phyloP scores from a whole-genome alignment of 1,140 invertebrate genomes.

The Drosophila triauraria region DNA sequence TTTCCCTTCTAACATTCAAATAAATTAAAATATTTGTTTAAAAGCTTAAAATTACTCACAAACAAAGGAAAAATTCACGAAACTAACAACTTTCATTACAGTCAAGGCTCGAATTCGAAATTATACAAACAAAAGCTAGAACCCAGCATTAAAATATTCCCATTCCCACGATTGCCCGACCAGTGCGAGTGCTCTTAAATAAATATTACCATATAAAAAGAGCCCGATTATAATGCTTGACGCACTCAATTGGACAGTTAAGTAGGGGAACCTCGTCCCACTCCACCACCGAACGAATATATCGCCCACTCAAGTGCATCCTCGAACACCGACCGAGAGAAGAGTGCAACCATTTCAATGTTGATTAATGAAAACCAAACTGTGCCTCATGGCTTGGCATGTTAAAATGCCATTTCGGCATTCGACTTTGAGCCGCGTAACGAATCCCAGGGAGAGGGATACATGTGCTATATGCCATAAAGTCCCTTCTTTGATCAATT shows the following conservation, averaged over 20 bases:
- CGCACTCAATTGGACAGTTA: slow-evolving; percentile 32
- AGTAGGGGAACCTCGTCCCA: slow-evolving; percentile 10
- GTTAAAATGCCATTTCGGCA: slow-evolving; percentile 57
- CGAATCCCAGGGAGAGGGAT: slow-evolving; percentile 46
- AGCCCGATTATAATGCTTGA: slow-evolving; percentile 22
- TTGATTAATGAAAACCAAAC: slow-evolving; percentile 75
- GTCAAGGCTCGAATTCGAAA: not conserved
- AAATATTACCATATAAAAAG: slow-evolving; percentile 23
- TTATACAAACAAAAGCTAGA: not conserved
- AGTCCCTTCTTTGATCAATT: slow-evolving; percentile 55
- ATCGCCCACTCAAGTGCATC: slow-evolving; percentile 54
- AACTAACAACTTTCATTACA: not conserved
- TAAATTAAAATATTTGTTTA: not conserved
- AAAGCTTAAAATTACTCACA: not conserved
- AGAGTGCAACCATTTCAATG: slow-evolving; percentile 66
- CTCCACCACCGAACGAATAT: not conserved
- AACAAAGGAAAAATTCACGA: not conserved
- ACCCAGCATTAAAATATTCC: not conserved
- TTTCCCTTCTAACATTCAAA: not conserved
- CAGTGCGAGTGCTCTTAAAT: slow-evolving; percentile 14
- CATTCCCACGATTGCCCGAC: slow-evolving; percentile 23
- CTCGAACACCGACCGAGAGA: slow-evolving; percentile 12
- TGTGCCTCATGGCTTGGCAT: slow-evolving; percentile 46
- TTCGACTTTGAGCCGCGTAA: slow-evolving; percentile 72
- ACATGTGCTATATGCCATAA: slow-evolving; percentile 33